Conservation (phyloP, 2,797 vertebrate genomes). For the Tokudaia muenninki region DNA sequence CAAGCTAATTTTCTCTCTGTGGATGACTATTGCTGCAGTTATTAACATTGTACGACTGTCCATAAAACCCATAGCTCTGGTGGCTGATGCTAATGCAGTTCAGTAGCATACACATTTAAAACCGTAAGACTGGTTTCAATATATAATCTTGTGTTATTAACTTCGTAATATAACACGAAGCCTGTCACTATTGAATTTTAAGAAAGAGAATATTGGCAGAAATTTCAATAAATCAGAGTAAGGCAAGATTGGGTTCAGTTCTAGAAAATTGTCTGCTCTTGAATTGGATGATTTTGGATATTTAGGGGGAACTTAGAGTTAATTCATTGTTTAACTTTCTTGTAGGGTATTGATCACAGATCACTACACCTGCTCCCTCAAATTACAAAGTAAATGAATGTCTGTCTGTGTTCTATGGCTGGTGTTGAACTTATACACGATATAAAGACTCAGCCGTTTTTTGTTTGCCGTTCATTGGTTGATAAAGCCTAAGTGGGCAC, state of each 20-base stretch:
- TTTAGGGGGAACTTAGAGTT: background rate
- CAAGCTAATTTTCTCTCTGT: slow-evolving; percentile 39
- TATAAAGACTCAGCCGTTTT: background rate
- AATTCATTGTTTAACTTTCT: slow-evolving; percentile 43
- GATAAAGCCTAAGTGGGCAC: background rate
- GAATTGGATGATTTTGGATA: slow-evolving; percentile 29
- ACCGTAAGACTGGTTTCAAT: slow-evolving; percentile 37
- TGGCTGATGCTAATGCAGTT: background rate
- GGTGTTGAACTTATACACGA: background rate
- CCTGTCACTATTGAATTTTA: background rate
- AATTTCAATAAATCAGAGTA: slow-evolving; percentile 41
- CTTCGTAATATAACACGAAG: slow-evolving; percentile 51
- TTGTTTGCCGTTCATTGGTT: background rate
- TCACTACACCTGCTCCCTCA: rapidly evolving
- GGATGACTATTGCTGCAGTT: background rate
- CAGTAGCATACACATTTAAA: slow-evolving; percentile 47
- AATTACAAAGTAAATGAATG: background rate
- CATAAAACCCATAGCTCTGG: slow-evolving; percentile 1
- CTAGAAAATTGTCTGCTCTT: slow-evolving; percentile 34
- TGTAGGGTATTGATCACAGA: background rate
- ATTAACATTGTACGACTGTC: background rate
- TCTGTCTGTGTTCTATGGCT: background rate
- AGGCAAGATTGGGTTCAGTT: background rate
- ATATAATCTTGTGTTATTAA: slow-evolving; percentile 14
- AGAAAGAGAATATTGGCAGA: slow-evolving; percentile 39